Evolutionary conservation across 2,888 invertebrate species (phyloP).

Genomic region (Cerceris rybyensis): DNA sequence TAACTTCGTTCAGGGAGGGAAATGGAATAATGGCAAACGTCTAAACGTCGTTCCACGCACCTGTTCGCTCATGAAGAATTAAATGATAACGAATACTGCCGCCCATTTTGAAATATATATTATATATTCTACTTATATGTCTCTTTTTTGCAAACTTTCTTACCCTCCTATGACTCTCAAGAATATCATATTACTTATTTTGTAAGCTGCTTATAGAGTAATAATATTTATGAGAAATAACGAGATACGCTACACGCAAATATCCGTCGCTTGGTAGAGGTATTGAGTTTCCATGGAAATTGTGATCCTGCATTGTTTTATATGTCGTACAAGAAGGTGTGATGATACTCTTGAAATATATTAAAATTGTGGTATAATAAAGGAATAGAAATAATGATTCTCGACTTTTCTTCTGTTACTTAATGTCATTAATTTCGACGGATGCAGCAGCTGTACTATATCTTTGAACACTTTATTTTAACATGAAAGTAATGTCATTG

Average conservation of each 20-base stretch:
- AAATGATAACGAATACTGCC: not conserved
- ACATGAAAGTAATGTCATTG: too few relatives aligned
- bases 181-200: constrained; percentile 30
- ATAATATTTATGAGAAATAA: constrained; percentile 28
- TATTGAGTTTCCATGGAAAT: constrained; percentile 7
- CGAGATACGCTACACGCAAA: constrained; percentile 12
- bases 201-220: constrained; percentile 26
- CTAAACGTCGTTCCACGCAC: not conserved
- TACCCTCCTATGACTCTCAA: not conserved
- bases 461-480: too few relatives aligned
- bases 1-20: not conserved
- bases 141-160: constrained; percentile 1
- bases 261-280: constrained; percentile 32
- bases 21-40: constrained; percentile 9
- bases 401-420: too few relatives aligned
- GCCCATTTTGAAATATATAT: not conserved
- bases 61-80: constrained; percentile 8
- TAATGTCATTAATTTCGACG: too few relatives aligned
- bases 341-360: constrained; percentile 9
- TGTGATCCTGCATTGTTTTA: not conserved
- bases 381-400: too few relatives aligned
- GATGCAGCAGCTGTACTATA: too few relatives aligned
- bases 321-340: not conserved
- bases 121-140: not conserved
- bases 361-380: too few relatives aligned